phyloP scores from a whole-genome alignment of 1,140 invertebrate genomes.

The Drosophila insularis region DNA sequence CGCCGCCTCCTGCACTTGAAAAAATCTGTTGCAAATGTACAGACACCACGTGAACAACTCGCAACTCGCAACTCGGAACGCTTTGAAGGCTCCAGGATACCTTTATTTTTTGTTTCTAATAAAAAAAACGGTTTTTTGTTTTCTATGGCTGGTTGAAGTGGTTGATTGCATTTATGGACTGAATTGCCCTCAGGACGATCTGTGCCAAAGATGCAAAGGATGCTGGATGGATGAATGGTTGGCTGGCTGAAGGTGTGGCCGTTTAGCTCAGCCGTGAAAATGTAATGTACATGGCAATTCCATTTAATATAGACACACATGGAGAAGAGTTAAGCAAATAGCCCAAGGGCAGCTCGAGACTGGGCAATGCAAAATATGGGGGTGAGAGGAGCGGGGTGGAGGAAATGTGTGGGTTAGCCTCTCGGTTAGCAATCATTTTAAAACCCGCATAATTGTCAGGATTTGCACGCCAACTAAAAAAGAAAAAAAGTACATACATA shows the following conservation, averaged over 20 bases:
- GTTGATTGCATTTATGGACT: slow-evolving; percentile 74
- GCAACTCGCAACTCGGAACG: background rate
- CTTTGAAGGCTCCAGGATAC: slow-evolving; percentile 33
- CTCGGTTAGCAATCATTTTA: slow-evolving; percentile 69
- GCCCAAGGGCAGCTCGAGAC: slow-evolving; percentile 47
- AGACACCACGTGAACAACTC: slow-evolving; percentile 58
- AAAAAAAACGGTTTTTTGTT: slow-evolving; percentile 41
- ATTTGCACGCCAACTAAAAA: slow-evolving; percentile 67
- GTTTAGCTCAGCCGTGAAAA: slow-evolving; percentile 74
- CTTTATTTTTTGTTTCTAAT: slow-evolving; percentile 33
- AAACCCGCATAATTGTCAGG: slow-evolving; percentile 79
- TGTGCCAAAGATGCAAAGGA: slow-evolving; percentile 25
- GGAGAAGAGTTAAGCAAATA: slow-evolving; percentile 71
- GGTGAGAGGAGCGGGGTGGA: slow-evolving; percentile 1
- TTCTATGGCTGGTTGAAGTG: slow-evolving; percentile 44
- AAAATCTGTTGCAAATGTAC: slow-evolving; percentile 68
- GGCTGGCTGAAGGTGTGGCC: slow-evolving; percentile 63
- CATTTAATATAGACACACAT: slow-evolving; percentile 65
- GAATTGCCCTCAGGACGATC: slow-evolving; percentile 53
- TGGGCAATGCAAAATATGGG: background rate
- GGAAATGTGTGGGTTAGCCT: slow-evolving; percentile 7
- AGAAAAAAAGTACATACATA: background rate
- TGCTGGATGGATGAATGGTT: background rate
- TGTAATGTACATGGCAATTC: slow-evolving; percentile 73
- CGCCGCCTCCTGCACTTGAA: slow-evolving; percentile 57